Base-by-base conservation (phyloP, 2,113 vertebrate species). In the Gasterosteus nipponicus region DNA sequence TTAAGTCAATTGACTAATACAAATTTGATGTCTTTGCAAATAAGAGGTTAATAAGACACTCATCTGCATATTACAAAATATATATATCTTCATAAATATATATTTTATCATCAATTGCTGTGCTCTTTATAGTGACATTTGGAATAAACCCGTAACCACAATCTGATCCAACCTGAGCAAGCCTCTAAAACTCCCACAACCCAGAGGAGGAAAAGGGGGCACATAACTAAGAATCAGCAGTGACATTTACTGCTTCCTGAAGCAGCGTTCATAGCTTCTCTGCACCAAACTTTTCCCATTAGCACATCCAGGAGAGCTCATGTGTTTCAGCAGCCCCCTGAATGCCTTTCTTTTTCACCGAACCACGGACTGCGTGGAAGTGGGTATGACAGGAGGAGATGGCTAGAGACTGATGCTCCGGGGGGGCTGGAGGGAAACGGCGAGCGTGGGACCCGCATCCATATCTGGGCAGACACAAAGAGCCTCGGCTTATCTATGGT, bases 201-300 rank as follows among this genome's bases (percentile, higher is more conserved):
- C 10, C n/a, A 53, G 67, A 82, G 80, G 41, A 80, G 65, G 83
- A 64, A 85, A 18, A 26, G 22, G 6, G 59, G 29, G 10, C 47
- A 71, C 49, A 69, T 87, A 71, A 88, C 89, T 84, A 89, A 82
- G 83, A 86, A 87, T 77, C 83, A 70, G 58, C 77, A 60, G 42
- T 90, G 89, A 91, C 87, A 91, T 93, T 93, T 93, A 93, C 75
- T 69, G 75, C 82, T 91, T 92, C 87, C 91, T 89, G 81, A 84
- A 71, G 19, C 73, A 0, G 47, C 18, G 29, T 66, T 78, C 49
- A 75, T 58, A 68, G 44, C 35, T 51, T 81, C 81, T 62, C 46
- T 10, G 77, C 69, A 39, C 70, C 31, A 31, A 77, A 69, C 76
- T 72, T 90, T 89, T 85, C 81, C 86, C 86, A 89, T 88, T 78